Base-by-base conservation (phyloP, 2,888 invertebrate genomes). In the Harmothoe impar region DNA sequence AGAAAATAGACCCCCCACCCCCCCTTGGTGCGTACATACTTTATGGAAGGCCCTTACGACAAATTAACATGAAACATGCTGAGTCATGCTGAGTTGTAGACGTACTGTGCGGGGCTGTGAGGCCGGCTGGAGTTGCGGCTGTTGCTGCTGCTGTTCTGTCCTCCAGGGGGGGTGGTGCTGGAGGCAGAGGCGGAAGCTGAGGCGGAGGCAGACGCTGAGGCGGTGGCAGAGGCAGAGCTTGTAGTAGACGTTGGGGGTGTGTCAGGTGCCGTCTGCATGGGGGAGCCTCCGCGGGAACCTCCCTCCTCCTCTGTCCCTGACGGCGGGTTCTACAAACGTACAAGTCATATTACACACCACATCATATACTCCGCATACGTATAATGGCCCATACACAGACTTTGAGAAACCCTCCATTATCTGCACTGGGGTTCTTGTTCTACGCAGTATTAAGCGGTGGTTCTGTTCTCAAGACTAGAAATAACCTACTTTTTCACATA, bases 261-360 rank as follows among this genome's bases (percentile, higher is more conserved):
- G 3, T 15, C 31, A 0, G 86, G n/a, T 29, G 86, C 25, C n/a
- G 86, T 86, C 31, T 86, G 54, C 86, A 86, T 86, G 23, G 86
- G 86, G 25, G 86, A 86, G 10, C 54, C 10, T 1, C 86, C 54
- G 15, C 86, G 29, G 1, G 84, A 43, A 29, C 35, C 33, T 1
- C 23, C 20, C 43, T 81, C 81, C 0, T 81, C 81, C 25, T 25
- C 77, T 12, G 62, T 1, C 0, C 35, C n/a, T 0, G 86, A n/a
- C 23, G 86, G 54, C 7, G 86, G 86, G 23, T 86, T 86, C 86
- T 86, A 54, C 20, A 20, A 54, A 86, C 7, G 51, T 5, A 15
- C n/a, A 81, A 43, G 12, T 81, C 17, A 29, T 81, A 35, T 81
- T 68, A 68, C 25, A 10, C 54, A 52, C 54, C 54, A n/a, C n/a